phyloP scores from a whole-genome alignment of 2,797 vertebrate species.

The Hippoglossus hippoglossus region DNA sequence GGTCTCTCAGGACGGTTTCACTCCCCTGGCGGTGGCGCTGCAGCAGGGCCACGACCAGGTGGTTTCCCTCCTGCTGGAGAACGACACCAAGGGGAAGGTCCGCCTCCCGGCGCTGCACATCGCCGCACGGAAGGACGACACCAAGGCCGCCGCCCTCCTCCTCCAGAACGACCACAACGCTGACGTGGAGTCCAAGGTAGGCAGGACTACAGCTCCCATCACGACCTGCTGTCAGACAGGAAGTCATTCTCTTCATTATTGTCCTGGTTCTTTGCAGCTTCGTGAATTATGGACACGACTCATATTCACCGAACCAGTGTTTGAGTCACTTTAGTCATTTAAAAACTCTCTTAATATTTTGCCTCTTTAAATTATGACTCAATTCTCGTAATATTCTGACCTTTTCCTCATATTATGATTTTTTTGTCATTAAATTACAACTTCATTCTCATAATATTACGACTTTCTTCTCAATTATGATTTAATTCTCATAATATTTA shows the following conservation, averaged over 20 bases:
- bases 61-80: conserved; percentile 96
- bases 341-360: too few species aligned
- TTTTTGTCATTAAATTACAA: too few species aligned
- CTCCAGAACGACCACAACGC: conserved; percentile 98
- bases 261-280: not conserved
- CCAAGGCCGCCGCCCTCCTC: conserved; percentile 95
- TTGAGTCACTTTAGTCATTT: too few species aligned
- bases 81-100: conserved; percentile 98
- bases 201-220: conserved; percentile 16
- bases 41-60: conserved; percentile 99
- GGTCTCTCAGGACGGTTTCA: conserved; percentile 92
- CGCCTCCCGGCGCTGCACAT: conserved; percentile 97
- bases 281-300: not conserved
- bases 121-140: conserved; percentile 97
- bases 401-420: too few species aligned
- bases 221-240: not conserved
- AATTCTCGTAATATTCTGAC: too few species aligned
- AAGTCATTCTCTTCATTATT: not conserved
- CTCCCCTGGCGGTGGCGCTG: conserved; percentile 95
- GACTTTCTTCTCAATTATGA: too few species aligned
- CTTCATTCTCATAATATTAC: too few species aligned
- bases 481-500: too few species aligned
- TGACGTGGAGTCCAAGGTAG: conserved; percentile 97
- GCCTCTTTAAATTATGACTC: too few species aligned
- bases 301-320: too few species aligned